Evolutionary conservation across 1,140 invertebrate species (phyloP).

Genomic region (Tetragonula clypearis): DNA sequence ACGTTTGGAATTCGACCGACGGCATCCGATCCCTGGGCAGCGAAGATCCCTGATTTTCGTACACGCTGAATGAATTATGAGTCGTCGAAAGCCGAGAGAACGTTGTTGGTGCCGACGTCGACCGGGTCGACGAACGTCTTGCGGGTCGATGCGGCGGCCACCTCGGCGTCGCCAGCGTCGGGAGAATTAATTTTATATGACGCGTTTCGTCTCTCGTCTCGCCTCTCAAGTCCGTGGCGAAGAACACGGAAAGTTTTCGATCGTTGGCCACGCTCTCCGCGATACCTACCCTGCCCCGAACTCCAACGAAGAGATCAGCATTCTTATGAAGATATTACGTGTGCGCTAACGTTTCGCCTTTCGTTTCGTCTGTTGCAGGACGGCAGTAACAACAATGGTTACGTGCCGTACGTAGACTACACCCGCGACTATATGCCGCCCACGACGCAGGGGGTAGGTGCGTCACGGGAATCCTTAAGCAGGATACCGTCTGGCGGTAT

Average conservation of each 20-base stretch:
- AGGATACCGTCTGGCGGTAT: constrained; percentile 82
- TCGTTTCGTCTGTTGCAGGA: constrained; percentile 81
- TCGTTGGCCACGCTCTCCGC: no score
- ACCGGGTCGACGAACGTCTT: constrained; percentile 7
- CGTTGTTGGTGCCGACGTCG: background rate
- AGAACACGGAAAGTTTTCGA: no score
- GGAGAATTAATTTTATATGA: constrained; percentile 18
- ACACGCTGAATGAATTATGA: constrained; percentile 24
- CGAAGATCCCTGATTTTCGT: constrained; percentile 10
- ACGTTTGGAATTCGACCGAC: constrained; percentile 5
- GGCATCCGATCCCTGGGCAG: background rate
- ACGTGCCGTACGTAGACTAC: constrained; percentile 94
- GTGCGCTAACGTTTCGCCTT: background rate
- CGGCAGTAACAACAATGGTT: constrained; percentile 93
- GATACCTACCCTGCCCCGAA: background rate
- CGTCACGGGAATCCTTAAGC: constrained; percentile 82
- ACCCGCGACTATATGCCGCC: constrained; percentile 92
- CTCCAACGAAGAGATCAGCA: background rate
- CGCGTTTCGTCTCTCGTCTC: background rate
- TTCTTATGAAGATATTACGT: no score
- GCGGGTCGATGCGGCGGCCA: background rate
- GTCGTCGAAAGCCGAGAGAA: background rate
- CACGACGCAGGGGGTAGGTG: constrained; percentile 81
- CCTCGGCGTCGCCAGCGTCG: background rate
- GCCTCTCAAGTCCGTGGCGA: no score